Base-by-base conservation (phyloP, 2,797 vertebrate genomes). In the Eulemur albifrons region DNA sequence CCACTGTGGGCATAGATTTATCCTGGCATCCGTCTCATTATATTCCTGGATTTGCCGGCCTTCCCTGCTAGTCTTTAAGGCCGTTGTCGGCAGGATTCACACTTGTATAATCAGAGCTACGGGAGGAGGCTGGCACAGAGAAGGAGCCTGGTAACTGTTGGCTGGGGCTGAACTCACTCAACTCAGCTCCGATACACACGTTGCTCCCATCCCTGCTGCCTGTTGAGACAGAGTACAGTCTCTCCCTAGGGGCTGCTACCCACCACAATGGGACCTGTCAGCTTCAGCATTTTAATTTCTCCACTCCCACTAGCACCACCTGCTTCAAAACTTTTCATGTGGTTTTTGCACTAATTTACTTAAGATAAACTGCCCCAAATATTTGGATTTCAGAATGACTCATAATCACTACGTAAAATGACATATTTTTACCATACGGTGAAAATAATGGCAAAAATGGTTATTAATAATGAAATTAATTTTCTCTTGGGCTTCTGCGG, bases 401-500 rank as follows among this genome's bases (percentile, higher is more conserved):
- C 79, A 48, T 50, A 70, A 25, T 54, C 43, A 73, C 50, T 50
- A 7, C 2, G 10, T 43, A 73, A 81, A 90, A 57, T 10, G 83
- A 43, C 2, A 7, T 20, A 23, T 90, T 95, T 79, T 52, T 87
- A 93, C 35, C 21, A 61, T 27, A 7, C 23, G 40, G 21, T 25
- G 30, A 92, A 84, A 83, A 45, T 20, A 52, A 14, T 5, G 83
- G 59, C 6, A 86, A 73, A 73, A 92, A 13, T 25, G 4, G 45
- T 38, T 57, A 85, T 7, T 77, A 69, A 48, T 81, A 32, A 63
- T n/a, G 59, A 88, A 90, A 83, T 70, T 23, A 32, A 40, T 69
- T 83, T 93, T 95, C 82, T 81, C 48, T 52, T 32, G 73, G 80
- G 52, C 52, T 54, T 95, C 76, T 86, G 88, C 25, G 70, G 90